Evolutionary conservation across 2,797 vertebrate species (phyloP), one percentile per base, ranked within the genome.

Genomic region (Hydrocynus forskahlii): DNA sequence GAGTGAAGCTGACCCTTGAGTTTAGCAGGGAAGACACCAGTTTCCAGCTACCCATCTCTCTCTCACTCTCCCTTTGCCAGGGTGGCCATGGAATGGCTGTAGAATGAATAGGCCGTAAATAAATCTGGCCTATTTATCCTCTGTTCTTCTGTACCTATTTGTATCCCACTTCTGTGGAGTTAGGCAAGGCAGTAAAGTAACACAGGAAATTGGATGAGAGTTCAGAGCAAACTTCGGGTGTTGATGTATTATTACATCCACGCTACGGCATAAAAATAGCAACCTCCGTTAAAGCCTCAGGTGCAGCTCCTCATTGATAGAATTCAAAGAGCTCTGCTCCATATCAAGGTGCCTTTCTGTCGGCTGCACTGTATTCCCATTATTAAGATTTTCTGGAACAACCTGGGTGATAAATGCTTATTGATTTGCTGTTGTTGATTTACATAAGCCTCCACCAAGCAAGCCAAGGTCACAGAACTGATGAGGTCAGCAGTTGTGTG

Each of bases 381-480:
- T 62, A 83, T 81, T 85, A 79, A 76, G 63, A 79, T 81, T 87
- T 87, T 81, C 83, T 82, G 52, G 76, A 72, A 69, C 68, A 75
- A 73, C n/a, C 68, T 38, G 38, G 71, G 29, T 40, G 45, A 84
- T 80, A 84, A 80, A 82, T 84, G 81, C 81, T 81, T 62, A 82
- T 83, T 78, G 83, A 87, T 87, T 86, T 84, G 68, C 76, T 62
- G 70, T 81, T 77, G 74, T 64, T 82, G 77, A 83, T 86, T 81
- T 82, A 81, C 83, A 83, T 81, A 83, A 78, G 64, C 81, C 79
- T 85, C 81, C 82, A 81, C 72, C 35, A 17, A 77, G 43, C 74
- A 72, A 83, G 67, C 52, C 79, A 85, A 85, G 81, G 76, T 81
- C 81, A 67, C 40, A 38, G 64, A 75, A 81, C 70, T 74, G 74